A percentile compares a stretch with the other conserved stretches of the same genome.
Evolutionary conservation across 2,888 invertebrate species (phyloP).

Genomic region (Drosophila macrospina): DNA sequence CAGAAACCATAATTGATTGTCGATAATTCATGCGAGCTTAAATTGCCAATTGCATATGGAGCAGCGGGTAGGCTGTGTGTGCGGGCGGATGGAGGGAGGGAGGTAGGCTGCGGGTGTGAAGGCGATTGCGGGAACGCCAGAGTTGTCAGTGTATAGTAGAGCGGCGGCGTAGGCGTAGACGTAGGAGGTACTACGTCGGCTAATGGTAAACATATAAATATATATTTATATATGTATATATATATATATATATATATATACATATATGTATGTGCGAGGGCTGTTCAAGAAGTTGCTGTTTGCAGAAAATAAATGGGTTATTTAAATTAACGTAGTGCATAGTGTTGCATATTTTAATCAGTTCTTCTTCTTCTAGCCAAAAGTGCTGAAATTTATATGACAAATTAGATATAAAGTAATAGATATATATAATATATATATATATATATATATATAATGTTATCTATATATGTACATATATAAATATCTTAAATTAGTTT

Average conservation of each 20-base stretch:
- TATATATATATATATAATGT: too few species aligned
- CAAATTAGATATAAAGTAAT: too few species aligned
- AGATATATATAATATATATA: too few species aligned
- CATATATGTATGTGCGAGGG: conserved; percentile 1
- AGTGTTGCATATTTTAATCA: neutral
- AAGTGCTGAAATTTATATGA: neutral
- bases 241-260: neutral
- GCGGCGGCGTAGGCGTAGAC: conserved; percentile 6
- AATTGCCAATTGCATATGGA: conserved; percentile 81
- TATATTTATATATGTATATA: conserved; percentile 15
- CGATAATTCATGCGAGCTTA: conserved; percentile 84
- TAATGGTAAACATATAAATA: conserved; percentile 62
- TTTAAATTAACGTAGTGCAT: too few species aligned
- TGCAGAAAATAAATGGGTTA: too few species aligned
- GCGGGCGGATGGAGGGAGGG: too few species aligned
- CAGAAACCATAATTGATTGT: conserved; percentile 80
- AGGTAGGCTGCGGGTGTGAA: neutral
- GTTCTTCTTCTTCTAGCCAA: neutral
- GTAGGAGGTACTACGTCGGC: conserved; percentile 35
- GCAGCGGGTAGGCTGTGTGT: neutral
- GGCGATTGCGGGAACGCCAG: neutral
- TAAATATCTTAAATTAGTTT: too few species aligned
- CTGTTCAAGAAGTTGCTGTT: neutral
- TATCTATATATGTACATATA: too few species aligned
- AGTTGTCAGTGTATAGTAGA: conserved; percentile 2